Evolutionary conservation across 2,888 invertebrate species (phyloP).

Genomic region (Merodon equestris): DNA sequence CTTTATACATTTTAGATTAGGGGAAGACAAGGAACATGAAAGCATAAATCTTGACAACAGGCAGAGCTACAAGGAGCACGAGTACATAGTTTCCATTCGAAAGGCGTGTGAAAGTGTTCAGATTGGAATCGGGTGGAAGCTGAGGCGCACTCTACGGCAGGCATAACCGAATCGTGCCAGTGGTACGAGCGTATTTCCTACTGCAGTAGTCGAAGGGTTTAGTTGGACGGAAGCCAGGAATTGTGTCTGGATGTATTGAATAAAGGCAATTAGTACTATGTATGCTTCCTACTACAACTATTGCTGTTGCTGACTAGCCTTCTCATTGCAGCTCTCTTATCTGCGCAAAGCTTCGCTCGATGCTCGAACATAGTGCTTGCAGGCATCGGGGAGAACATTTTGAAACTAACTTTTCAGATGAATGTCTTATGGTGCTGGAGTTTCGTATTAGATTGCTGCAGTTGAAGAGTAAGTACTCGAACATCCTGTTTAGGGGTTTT

Average conservation of each 20-base stretch:
- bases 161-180: too few species aligned
- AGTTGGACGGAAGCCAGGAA: slow-evolving; percentile 61
- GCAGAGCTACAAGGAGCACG: slow-evolving; percentile 29
- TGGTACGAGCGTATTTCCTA: slow-evolving; percentile 19
- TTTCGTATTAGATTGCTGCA: slow-evolving; percentile 41
- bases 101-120: slow-evolving; percentile 56
- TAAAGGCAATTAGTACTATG: slow-evolving; percentile 64
- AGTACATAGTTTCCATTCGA: slow-evolving; percentile 14
- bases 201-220: slow-evolving; percentile 16
- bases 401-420: slow-evolving; percentile 53
- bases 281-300: slow-evolving; percentile 33
- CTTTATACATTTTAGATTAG: slow-evolving; percentile 62
- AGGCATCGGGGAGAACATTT: slow-evolving; percentile 27
- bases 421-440: slow-evolving; percentile 51
- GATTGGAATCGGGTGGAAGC: slow-evolving; percentile 59
- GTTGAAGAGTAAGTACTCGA: slow-evolving; percentile 11
- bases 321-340: slow-evolving; percentile 34
- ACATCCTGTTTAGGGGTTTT: too few species aligned
- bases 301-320: slow-evolving; percentile 33
- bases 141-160: slow-evolving; percentile 17
- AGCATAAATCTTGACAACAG: slow-evolving; percentile 60
- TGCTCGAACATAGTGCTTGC: too few species aligned
- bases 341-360: not conserved
- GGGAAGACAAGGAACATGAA: slow-evolving; percentile 18
- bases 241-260: slow-evolving; percentile 34